phyloP scores from a whole-genome alignment of 1,140 invertebrate species.

The Manduca sexta region DNA sequence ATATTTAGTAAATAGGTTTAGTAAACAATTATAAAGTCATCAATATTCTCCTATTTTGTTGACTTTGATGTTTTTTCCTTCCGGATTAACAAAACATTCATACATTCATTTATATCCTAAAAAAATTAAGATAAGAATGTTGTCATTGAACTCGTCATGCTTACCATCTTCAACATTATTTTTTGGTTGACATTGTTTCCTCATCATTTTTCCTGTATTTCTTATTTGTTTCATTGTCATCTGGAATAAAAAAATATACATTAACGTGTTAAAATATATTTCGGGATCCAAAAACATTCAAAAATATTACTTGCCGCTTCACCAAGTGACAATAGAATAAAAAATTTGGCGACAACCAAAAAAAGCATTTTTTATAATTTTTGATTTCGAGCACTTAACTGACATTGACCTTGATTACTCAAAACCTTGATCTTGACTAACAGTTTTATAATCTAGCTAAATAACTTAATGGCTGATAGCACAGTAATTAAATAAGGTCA shows the following conservation, averaged over 20 bases:
- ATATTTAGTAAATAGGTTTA: no score
- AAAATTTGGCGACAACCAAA: background rate
- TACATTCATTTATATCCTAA: no score
- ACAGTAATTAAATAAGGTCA: slow-evolving; percentile 19
- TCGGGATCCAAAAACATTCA: background rate
- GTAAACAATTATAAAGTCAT: no score
- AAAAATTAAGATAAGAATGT: no score
- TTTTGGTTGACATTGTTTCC: slow-evolving; percentile 59
- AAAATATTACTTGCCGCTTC: slow-evolving; percentile 38
- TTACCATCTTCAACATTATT: slow-evolving; percentile 58
- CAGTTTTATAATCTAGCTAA: slow-evolving; percentile 33
- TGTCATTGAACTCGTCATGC: no score
- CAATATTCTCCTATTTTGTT: no score
- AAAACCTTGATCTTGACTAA: slow-evolving; percentile 21
- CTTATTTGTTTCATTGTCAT: slow-evolving; percentile 65
- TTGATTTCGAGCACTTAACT: no score
- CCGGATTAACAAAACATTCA: no score
- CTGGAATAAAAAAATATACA: background rate
- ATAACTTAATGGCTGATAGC: slow-evolving; percentile 32
- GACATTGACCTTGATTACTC: slow-evolving; percentile 8
- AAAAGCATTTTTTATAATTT: background rate
- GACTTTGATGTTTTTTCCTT: no score
- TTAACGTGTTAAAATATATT: background rate
- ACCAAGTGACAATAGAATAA: slow-evolving; percentile 31
- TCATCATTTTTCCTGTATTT: slow-evolving; percentile 62